Base-by-base conservation (phyloP, 1,140 invertebrate genomes). In the Prorops nasuta region DNA sequence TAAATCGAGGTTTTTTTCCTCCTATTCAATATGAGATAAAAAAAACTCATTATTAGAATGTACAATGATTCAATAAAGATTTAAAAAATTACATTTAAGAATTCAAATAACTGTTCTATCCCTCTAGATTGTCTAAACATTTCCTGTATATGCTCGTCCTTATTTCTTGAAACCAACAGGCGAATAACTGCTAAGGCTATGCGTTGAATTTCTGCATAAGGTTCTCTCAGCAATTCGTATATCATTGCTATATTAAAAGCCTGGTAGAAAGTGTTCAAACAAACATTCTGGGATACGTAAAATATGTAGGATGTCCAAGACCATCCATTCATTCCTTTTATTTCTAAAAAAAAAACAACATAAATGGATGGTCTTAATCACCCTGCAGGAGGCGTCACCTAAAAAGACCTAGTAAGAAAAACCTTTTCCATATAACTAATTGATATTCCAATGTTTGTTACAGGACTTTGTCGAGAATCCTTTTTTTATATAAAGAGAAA, bases 1-100 rank as follows among this genome's bases (percentile, higher is more conserved):
- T n/a, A 75, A 36, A 49, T 76, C 64, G 12, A 44, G 36, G 53
- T 63, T 70, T 17, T 73, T 60, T 1, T 60, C 44, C 16, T 63
- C 60, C 74, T 73, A 32, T 47, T 45, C 6, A 34, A 52, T 3
- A 10, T 31, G 9, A 17, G 21, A 34, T 15, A 44, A 28, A 12
- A 31, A 43, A 17, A 20, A 48, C 34, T 0, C 12, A n/a, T 17
- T 44, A 28, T 12, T 36, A 16, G 31, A 46, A 32, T 18, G 18
- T 21, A 22, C 7, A 20, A 36, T n/a, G 19, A 40, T 36, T 20
- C 49, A 49, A 42, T 21, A 12, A 42, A 32, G 38, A 40, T 36
- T 38, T 44, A 44, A 35, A 10, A 14, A 34, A n/a, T 67, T 64
- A 78, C 76, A 21, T 71, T 62, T 15, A 77, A 42, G 21, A 76